Evolutionary conservation across 2,797 vertebrate species (phyloP), one percentile per base, ranked within the genome.

Genomic region (Poeciliopsis presidionis): DNA sequence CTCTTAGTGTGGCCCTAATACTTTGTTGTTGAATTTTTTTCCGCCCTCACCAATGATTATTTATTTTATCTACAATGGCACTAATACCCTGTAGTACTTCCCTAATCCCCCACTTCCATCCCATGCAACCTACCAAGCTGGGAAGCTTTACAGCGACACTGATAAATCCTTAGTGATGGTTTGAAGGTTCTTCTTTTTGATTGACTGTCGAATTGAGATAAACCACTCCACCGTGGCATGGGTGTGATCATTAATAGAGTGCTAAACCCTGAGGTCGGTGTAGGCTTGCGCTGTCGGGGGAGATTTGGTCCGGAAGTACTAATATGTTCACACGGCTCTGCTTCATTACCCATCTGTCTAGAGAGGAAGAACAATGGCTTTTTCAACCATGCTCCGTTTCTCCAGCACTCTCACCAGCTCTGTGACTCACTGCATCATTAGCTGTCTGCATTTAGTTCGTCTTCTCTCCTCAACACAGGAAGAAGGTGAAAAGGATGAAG

Each of bases 301-400:
- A 53, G 84, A 84, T 82, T 79, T 78, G 78, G 85, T 88, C 91
- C 78, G 7, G 78, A 73, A 84, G 91, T 91, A 88, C 76, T 90
- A 87, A 90, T 81, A 78, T 76, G 85, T 90, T 91, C 88, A 86
- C 83, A 86, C 73, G 75, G 90, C 84, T 90, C 84, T 79, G 89
- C 89, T 91, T 93, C 93, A 94, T 96, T 95, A 94, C 81, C 81
- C 89, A 39, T 88, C 90, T 87, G 89, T 88, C 85, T 81, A 77
- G 18, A 84, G 82, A 85, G 84, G 81, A 81, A 81, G 84, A 88
- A 82, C 90, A 74, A 88, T 76, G 83, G 73, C 76, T 85, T 87
- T 46, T 70, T 81, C 80, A 57, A 57, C 87, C 84, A 72, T 75
- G 76, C 73, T 71, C 46, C 49, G 4, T 78, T 77, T 75, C 78